Conservation (phyloP, 1,140 invertebrate genomes). For the Scaptomyza pallida region DNA sequence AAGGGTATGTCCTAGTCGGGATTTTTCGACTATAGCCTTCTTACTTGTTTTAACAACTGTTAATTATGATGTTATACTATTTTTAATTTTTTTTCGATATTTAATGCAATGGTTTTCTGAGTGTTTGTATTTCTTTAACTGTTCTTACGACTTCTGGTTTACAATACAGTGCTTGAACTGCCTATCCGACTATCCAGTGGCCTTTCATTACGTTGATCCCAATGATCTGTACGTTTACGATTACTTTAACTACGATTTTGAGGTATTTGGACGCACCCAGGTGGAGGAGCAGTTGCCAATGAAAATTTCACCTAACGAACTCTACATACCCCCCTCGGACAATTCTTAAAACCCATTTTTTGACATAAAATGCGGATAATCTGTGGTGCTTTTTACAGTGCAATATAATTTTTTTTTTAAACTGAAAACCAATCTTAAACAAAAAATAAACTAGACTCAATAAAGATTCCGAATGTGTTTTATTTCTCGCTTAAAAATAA, state of each 20-base stretch:
- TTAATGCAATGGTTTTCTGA: not conserved
- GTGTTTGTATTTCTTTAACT: too few species aligned
- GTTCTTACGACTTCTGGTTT: conserved; percentile 46
- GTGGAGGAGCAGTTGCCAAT: conserved; percentile 44
- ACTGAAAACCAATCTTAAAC: too few species aligned
- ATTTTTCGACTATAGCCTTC: too few species aligned
- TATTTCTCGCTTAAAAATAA: too few species aligned
- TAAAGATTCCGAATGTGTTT: too few species aligned
- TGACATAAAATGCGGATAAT: not conserved
- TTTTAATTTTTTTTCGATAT: not conserved
- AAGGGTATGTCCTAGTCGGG: too few species aligned
- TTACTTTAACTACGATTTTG: conserved; percentile 96
- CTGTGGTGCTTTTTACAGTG: not conserved
- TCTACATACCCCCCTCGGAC: conserved; percentile 61
- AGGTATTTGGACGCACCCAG: conserved; percentile 88
- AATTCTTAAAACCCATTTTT: conserved; percentile 15
- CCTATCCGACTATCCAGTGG: conserved; percentile 97
- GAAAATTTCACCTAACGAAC: conserved; percentile 39
- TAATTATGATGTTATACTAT: too few species aligned
- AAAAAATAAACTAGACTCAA: too few species aligned
- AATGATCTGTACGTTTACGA: conserved; percentile 97
- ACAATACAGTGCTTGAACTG: conserved; percentile 92
- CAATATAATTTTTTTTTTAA: too few species aligned
- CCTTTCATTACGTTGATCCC: conserved; percentile 96
- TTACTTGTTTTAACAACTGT: too few species aligned